Evolutionary conservation across 2,888 invertebrate genomes (phyloP), one percentile per base, ranked within the genome.

Genomic region (Petrolisthes cinctipes): DNA sequence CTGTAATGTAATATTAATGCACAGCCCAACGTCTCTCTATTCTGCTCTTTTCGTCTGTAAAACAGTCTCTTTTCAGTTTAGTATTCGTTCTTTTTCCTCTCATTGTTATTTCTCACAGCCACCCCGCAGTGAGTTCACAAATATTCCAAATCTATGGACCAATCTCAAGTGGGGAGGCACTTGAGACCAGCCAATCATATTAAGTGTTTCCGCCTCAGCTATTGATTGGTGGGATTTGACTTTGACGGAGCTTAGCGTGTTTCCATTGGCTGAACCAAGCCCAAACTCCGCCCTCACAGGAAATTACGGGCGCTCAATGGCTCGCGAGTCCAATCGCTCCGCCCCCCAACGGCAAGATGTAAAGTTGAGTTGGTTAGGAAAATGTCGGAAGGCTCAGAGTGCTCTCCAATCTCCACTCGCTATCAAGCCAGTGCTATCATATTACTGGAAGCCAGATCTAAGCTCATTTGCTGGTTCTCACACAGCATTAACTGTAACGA

Each of bases 61-160:
- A 89, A 89, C 89, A 89, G 86, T 89, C 89, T 86, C 89, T 89
- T 89, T 89, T 89, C 89, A 89, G 86, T 86, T 86, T 80, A 71
- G 89, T 81, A 86, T 89, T 83, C 80, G 86, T 89, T 89, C 86
- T 82, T 89, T 86, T 86, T 83, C 86, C 86, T 86, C 79, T 89
- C 86, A 86, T 89, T 89, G 89, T 89, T 89, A 89, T 86, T 89
- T 86, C 86, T 89, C 86, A 86, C 86, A 89, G 89, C 86, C 83
- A 82, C 86, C 89, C 89, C 89, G 86, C 89, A 89, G 89, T 89
- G 89, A 89, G 90, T 88, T 90, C 90, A 90, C 90, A 90, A 88
- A 90, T 90, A 90, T 90, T 90, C 88, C 90, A 89, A 90, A 90
- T 88, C 88, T 86, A 88, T 86, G 90, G 88, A 86, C 90, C 86